These are phyloP conservation scores for Coptodon rendalli DNA, from an alignment of 2,113 vertebrate species.

Conservation along the genomic window DNA sequence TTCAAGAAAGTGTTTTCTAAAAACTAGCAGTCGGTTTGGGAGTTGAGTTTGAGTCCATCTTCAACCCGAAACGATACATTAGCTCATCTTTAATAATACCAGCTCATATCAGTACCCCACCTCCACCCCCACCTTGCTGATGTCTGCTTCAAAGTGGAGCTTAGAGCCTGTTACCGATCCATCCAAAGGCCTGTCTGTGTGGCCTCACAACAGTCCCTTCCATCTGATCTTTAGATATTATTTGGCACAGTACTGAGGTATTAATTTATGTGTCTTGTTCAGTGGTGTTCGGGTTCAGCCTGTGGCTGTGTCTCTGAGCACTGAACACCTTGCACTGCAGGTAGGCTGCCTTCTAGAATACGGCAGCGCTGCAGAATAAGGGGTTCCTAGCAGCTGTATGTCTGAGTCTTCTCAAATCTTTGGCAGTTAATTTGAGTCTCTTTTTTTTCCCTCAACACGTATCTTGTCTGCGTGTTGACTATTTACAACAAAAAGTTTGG, in stretches of 20 bases:
- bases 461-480: neutral
- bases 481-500: neutral
- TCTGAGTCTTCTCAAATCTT: neutral
- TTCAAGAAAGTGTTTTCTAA: neutral
- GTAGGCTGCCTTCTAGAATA: neutral
- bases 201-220: neutral
- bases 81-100: neutral
- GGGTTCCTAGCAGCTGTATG: neutral
- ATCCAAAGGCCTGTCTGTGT: neutral
- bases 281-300: neutral
- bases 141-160: neutral
- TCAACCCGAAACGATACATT: neutral
- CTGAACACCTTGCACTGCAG: neutral
- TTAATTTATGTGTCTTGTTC: neutral
- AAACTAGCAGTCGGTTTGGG: neutral
- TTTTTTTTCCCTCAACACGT: fast-evolving
- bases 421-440: neutral
- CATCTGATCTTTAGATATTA: neutral
- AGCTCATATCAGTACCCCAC: neutral
- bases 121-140: neutral
- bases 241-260: neutral
- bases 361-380: neutral
- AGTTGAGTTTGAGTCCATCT: neutral
- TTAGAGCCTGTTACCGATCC: neutral
- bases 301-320: neutral